These are phyloP conservation scores for Chrysolina americana DNA, from an alignment of 2,888 invertebrate genomes.

Conservation along the genomic window DNA sequence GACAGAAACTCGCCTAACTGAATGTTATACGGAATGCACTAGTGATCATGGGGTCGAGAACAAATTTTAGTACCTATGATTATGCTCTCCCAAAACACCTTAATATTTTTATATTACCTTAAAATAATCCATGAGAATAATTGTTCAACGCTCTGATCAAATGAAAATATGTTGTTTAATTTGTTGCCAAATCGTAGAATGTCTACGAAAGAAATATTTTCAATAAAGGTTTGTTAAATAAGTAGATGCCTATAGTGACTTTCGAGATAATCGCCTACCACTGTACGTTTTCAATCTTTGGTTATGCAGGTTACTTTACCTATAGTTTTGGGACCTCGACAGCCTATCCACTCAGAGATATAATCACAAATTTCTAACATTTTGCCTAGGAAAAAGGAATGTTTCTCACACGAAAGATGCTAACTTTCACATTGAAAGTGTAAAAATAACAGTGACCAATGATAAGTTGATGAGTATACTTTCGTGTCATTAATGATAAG, in stretches of 20 bases:
- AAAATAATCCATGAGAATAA: no score
- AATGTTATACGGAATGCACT: no score
- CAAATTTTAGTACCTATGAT: no score
- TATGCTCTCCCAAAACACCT: no score
- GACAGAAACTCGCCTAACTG: no score
- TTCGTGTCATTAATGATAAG: constrained; percentile 41
- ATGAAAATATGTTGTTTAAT: no score
- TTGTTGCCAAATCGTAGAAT: background rate
- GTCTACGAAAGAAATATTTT: background rate
- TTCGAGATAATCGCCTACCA: no score
- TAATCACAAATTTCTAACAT: constrained; percentile 20
- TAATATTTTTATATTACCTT: no score
- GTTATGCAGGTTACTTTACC: constrained; percentile 6
- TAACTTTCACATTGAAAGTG: constrained; percentile 33
- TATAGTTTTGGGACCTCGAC: no score
- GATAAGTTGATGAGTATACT: constrained; percentile 35
- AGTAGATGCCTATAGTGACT: background rate
- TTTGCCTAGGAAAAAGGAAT: constrained; percentile 30
- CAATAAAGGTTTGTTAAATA: background rate
- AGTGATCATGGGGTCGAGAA: no score
- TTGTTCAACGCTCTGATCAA: no score
- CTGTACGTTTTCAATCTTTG: background rate
- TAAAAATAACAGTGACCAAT: constrained; percentile 46
- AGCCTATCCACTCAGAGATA: constrained; percentile 2
- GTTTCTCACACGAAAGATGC: constrained; percentile 30